A percentile compares a stretch with the other conserved stretches of the same genome.
Conservation (phyloP, 1,140 invertebrate genomes). For the Conus betulinus region DNA sequence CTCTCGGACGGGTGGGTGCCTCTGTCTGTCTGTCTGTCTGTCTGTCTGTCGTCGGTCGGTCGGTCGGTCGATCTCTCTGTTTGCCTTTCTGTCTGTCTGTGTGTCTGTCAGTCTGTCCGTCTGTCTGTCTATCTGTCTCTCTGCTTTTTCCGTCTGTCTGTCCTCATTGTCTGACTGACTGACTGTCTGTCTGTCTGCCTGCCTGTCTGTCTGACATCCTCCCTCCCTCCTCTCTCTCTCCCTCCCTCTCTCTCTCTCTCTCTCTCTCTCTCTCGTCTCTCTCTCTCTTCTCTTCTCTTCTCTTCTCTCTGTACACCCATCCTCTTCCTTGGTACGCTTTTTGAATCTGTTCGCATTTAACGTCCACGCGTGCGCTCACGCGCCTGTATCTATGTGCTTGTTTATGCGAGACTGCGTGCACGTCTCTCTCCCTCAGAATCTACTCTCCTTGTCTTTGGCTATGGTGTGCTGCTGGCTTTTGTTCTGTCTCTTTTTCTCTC, state of each 20-base stretch:
- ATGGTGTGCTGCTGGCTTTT: too few relatives aligned
- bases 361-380: too few relatives aligned
- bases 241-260: background rate
- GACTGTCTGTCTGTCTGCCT: background rate
- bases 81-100: background rate
- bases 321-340: too few relatives aligned
- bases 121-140: background rate
- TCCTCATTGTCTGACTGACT: background rate
- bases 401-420: too few relatives aligned
- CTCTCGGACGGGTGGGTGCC: constrained; percentile 48
- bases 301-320: too few relatives aligned
- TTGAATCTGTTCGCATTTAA: too few relatives aligned
- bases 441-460: too few relatives aligned
- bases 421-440: too few relatives aligned
- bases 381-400: too few relatives aligned
- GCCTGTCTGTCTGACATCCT: background rate
- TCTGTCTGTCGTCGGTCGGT: background rate
- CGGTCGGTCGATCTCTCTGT: background rate
- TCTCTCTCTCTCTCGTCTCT: too few relatives aligned
- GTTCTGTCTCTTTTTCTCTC: too few relatives aligned
- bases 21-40: background rate
- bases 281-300: too few relatives aligned
- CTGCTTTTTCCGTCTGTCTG: background rate
- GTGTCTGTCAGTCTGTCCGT: background rate
- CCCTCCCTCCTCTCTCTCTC: background rate